Conservation (phyloP, 2,113 vertebrate species). For the Tyto alba region DNA sequence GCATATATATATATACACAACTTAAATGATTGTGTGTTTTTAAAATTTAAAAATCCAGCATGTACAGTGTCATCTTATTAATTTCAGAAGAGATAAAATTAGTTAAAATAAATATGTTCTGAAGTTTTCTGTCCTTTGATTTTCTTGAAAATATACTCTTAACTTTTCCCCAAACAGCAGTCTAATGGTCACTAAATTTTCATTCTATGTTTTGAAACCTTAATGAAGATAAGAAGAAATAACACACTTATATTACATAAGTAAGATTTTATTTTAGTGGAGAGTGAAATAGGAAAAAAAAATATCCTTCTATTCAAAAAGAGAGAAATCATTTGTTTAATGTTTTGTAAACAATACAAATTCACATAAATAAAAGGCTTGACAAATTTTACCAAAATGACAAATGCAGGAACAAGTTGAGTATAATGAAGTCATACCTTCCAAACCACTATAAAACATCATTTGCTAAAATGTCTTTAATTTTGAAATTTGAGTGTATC, state of each 20-base stretch:
- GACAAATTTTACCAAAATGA: neutral
- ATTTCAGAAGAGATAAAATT: neutral
- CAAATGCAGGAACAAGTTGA: neutral
- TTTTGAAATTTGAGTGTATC: neutral
- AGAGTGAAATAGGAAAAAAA: neutral
- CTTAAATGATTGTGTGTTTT: neutral
- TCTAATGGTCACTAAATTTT: neutral
- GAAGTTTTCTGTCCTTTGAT: neutral
- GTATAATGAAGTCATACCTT: neutral
- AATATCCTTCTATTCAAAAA: neutral
- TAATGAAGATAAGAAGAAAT: neutral
- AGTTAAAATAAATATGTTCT: neutral
- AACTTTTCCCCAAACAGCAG: neutral
- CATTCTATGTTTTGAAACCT: neutral
- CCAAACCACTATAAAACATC: neutral
- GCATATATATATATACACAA: neutral
- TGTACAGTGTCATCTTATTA: neutral
- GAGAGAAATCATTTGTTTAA: neutral
- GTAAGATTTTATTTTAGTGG: neutral
- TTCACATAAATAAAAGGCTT: neutral
- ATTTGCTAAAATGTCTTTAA: neutral
- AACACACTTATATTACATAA: neutral
- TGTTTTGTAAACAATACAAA: neutral
- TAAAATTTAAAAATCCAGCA: neutral
- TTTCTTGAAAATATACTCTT: neutral